Conservation (phyloP, 2,113 vertebrate species). For the Butorides virescens region DNA sequence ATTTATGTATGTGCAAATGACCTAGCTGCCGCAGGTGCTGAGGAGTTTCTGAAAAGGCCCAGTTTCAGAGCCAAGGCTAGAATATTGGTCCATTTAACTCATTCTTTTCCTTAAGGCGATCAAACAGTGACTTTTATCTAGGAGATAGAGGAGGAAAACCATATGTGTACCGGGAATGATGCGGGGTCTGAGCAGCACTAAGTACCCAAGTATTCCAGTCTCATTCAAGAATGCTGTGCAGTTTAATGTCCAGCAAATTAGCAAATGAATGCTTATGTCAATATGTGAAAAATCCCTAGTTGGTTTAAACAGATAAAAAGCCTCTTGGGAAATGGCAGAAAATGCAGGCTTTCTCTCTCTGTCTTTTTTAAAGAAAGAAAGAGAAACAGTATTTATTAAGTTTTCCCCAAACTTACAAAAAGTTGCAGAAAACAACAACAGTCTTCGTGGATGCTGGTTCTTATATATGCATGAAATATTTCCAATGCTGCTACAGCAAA, state of each 20-base stretch:
- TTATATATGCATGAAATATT: not conserved
- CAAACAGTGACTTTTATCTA: constrained; percentile 80
- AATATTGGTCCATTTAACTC: constrained; percentile 84
- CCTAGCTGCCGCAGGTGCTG: constrained; percentile 82
- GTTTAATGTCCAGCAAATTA: constrained; percentile 79
- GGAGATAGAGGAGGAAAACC: constrained; percentile 70
- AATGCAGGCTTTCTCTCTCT: constrained; percentile 51
- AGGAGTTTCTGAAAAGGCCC: constrained; percentile 76
- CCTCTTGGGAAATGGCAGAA: constrained; percentile 61
- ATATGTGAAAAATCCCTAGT: constrained; percentile 78
- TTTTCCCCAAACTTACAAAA: constrained; percentile 28
- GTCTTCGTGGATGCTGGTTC: not conserved
- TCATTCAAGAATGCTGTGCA: constrained; percentile 69
- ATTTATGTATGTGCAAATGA: constrained; percentile 85
- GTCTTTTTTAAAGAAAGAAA: constrained; percentile 52
- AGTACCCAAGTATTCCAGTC: constrained; percentile 62
- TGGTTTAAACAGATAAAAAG: constrained; percentile 76
- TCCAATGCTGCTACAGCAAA: not conserved
- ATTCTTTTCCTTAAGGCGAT: constrained; percentile 82
- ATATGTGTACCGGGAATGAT: constrained; percentile 61
- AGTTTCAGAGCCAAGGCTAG: constrained; percentile 74
- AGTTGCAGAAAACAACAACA: not conserved
- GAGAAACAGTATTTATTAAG: constrained; percentile 13
- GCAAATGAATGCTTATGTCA: constrained; percentile 86
- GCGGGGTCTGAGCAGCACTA: constrained; percentile 37